Conservation (phyloP, 2,888 invertebrate species). For the Elysia crispata region DNA sequence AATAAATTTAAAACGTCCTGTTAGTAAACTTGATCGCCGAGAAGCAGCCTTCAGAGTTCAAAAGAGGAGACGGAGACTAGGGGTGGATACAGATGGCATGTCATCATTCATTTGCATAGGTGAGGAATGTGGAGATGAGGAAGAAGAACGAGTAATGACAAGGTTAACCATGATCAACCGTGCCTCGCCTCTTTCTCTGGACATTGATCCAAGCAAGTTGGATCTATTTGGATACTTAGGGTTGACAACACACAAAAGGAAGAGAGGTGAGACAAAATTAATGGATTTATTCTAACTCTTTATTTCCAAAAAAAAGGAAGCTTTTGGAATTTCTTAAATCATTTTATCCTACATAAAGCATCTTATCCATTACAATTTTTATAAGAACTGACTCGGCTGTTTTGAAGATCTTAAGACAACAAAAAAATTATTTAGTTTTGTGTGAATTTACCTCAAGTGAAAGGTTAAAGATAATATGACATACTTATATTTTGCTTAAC, state of each 20-base stretch:
- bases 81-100: constrained; percentile 59
- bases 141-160: constrained; percentile 58
- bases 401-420: too few species aligned
- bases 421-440: too few species aligned
- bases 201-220: constrained; percentile 68
- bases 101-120: too few species aligned
- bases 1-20: background rate
- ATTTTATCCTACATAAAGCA: too few species aligned
- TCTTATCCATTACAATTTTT: too few species aligned
- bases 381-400: too few species aligned
- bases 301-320: too few species aligned
- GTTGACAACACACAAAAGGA: constrained; percentile 66
- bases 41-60: constrained; percentile 62
- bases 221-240: constrained; percentile 68
- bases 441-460: too few species aligned
- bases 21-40: constrained; percentile 75
- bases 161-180: constrained; percentile 66
- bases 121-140: constrained; percentile 63
- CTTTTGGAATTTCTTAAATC: too few species aligned
- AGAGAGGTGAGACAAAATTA: constrained; percentile 69
- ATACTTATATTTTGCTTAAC: too few species aligned
- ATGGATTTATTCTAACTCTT: too few species aligned
- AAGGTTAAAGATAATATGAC: too few species aligned
- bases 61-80: constrained; percentile 63
- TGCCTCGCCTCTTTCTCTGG: constrained; percentile 71